Evolutionary conservation across 2,888 invertebrate genomes (phyloP).

Genomic region (Pocota personata): DNA sequence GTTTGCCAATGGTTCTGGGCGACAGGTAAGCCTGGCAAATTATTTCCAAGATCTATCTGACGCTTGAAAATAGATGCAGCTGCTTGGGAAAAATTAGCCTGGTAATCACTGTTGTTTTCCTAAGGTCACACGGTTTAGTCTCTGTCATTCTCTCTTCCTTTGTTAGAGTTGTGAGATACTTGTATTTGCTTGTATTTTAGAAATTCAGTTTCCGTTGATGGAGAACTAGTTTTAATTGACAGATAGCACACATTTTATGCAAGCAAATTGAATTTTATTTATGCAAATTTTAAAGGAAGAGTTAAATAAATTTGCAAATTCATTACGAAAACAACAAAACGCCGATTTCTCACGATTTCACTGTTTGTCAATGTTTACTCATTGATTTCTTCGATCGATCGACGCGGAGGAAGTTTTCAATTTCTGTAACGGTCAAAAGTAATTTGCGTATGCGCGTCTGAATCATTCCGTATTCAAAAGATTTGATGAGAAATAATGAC

Average conservation of each 20-base stretch:
- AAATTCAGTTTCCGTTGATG: constrained; percentile 31
- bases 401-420: constrained; percentile 21
- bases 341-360: constrained; percentile 63
- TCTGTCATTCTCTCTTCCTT: not conserved
- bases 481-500: not conserved
- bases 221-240: constrained; percentile 50
- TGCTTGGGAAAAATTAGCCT: not conserved
- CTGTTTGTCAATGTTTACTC: constrained; percentile 30
- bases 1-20: constrained; percentile 31
- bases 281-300: constrained; percentile 60
- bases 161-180: not conserved
- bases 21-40: constrained; percentile 23
- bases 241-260: constrained; percentile 55
- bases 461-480: constrained; percentile 8
- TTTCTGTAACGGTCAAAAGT: constrained; percentile 46
- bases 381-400: constrained; percentile 21
- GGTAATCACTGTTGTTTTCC: not conserved
- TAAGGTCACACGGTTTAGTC: constrained; percentile 5
- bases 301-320: constrained; percentile 41
- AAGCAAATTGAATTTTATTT: constrained; percentile 14
- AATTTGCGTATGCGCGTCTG: constrained; percentile 20
- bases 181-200: not conserved
- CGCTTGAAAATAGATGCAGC: not conserved
- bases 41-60: not conserved
- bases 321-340: constrained; percentile 19